Percentiles rank a stretch among this genome's conserved stretches.
These are phyloP conservation scores for Lysandra coridon DNA, from an alignment of 2,888 invertebrate species.

Conservation along the genomic window DNA sequence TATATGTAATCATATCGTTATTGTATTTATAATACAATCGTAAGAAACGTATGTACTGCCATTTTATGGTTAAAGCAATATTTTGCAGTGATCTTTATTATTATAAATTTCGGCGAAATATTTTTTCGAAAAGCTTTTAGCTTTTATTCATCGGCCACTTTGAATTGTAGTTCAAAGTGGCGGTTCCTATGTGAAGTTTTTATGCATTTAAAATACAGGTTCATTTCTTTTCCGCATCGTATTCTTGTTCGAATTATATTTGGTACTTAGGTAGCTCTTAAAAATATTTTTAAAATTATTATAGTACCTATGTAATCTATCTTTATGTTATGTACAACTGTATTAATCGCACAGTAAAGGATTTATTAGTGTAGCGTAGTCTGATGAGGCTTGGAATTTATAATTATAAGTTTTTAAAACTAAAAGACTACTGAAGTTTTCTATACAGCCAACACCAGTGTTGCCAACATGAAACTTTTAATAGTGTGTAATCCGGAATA, in stretches of 20 bases:
- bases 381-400: conserved; percentile 26
- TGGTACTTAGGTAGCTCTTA: conserved; percentile 18
- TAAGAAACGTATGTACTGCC: conserved; percentile 38
- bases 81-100: neutral
- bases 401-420: neutral
- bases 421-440: conserved; percentile 40
- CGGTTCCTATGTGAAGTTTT: conserved; percentile 10
- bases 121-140: conserved; percentile 11
- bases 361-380: conserved; percentile 16
- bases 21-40: conserved; percentile 72
- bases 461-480: conserved; percentile 52
- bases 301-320: conserved; percentile 31
- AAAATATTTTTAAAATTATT: conserved; percentile 34
- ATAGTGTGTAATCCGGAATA: neutral
- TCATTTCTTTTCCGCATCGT: neutral
- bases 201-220: conserved; percentile 28
- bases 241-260: conserved; percentile 19
- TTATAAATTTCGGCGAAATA: neutral
- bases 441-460: conserved; percentile 55
- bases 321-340: conserved; percentile 18
- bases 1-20: conserved; percentile 77
- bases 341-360: conserved; percentile 25
- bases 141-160: conserved; percentile 12
- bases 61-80: conserved; percentile 13
- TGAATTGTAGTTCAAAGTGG: neutral